These are phyloP conservation scores for Laothoe populi DNA, from an alignment of 2,888 invertebrate species.

Conservation along the genomic window DNA sequence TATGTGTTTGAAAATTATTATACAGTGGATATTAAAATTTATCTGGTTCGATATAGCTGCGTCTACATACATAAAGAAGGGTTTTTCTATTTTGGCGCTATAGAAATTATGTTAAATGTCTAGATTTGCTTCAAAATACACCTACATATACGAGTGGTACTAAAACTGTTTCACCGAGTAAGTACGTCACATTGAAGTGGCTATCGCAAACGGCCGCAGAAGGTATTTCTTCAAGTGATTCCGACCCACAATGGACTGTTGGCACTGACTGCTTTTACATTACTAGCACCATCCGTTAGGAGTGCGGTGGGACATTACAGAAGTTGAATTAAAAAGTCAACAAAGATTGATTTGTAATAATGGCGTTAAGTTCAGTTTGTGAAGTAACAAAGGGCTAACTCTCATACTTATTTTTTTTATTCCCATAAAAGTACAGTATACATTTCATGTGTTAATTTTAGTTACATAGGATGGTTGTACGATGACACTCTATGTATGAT, in stretches of 20 bases:
- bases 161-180: neutral
- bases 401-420: too few relatives aligned
- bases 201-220: conserved; percentile 21
- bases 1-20: too few relatives aligned
- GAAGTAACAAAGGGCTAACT: too few relatives aligned
- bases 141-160: neutral
- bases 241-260: conserved; percentile 23
- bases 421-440: too few relatives aligned
- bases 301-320: neutral
- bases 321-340: neutral
- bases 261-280: neutral
- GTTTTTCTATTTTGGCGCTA: too few relatives aligned
- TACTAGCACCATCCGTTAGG: neutral
- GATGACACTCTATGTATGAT: too few relatives aligned
- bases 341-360: neutral
- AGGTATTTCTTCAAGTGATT: conserved; percentile 30
- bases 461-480: too few relatives aligned
- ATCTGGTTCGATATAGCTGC: too few relatives aligned
- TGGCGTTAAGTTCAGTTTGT: neutral
- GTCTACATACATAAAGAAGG: too few relatives aligned
- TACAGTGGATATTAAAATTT: too few relatives aligned
- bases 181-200: neutral
- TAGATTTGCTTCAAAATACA: neutral
- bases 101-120: neutral
- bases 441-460: too few relatives aligned